Conservation (phyloP, 2,797 vertebrate genomes). For the Melopsittacus undulatus region DNA sequence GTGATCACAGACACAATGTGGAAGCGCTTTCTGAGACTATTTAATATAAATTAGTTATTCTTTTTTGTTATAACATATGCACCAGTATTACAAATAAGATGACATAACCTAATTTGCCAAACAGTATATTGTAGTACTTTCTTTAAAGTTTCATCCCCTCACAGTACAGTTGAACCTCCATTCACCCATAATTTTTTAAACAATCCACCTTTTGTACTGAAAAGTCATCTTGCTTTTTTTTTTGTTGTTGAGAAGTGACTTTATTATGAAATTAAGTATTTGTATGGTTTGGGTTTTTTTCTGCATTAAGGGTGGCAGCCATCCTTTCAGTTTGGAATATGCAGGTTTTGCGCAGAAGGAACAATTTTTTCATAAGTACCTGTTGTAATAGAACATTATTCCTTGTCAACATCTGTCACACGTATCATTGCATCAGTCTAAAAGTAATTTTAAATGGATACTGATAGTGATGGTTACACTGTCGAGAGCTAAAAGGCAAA, state of each 20-base stretch:
- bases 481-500: background rate
- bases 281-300: background rate
- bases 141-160: background rate
- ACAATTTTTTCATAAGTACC: background rate
- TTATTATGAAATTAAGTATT: background rate
- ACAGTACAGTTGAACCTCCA: background rate
- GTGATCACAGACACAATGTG: slow-evolving; percentile 5
- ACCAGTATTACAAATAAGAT: background rate
- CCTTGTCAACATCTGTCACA: background rate
- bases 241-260: background rate
- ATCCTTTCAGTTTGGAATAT: background rate
- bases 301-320: background rate
- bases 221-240: background rate
- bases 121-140: background rate
- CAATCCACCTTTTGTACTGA: background rate
- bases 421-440: background rate
- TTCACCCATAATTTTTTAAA: background rate
- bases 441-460: background rate
- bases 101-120: background rate
- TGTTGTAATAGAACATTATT: background rate
- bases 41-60: background rate
- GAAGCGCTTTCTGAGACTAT: background rate
- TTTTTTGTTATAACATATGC: background rate
- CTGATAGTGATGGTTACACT: background rate
- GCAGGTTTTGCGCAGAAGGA: background rate